Evolutionary conservation across 64 coral and sea anemone species (phyloP), one percentile per base, ranked within the genome.

Genomic region (Montipora foliosa): DNA sequence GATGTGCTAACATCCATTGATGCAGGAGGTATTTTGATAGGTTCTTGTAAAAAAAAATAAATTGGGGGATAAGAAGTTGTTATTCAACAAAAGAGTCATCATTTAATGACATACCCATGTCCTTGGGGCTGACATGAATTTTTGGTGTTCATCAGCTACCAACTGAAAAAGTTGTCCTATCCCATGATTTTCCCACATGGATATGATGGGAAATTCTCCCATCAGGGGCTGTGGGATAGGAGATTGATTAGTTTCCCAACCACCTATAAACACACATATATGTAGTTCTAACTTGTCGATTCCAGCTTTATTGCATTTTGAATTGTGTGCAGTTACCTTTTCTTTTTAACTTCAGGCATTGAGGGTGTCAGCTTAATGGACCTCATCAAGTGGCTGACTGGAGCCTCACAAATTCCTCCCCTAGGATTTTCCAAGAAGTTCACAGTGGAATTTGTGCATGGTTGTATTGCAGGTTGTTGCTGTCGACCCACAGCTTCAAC

Each of bases 391-490:
- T 93, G 92, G 84, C 8, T 88, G 47, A 82, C 92, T 79, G 92
- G 84, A 74, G 68, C 59, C 55, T 71, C 19, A n/a, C 44, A 16
- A 13, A 51, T 81, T 64, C 92, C 84, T 79, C 92, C 92, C 47
- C 84, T 93, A 67, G 92, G 84, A 12, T 88, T 88, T 88, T 47
- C 84, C 44, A 82, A 93, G 76, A 93, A 81, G 79, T 73, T 93
- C 59, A 88, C 60, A 16, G n/a, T 88, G 52, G 83, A 50, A 8
- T 92, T 92, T 91, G 77, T 91, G 14, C 89, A 93, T 92, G 90
- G 81, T 25, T 92, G 90, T 57, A 9, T 17, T 76, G 12, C 52
- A 75, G 66, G 62, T 16, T 92, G 90, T 37, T 61, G 57, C 7
- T 90, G 89, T 49, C 51, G 24, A 47, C 89, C 89, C 49, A 90